phyloP scores from a whole-genome alignment of 2,797 vertebrate species.

The Premnoplex brunnescens region DNA sequence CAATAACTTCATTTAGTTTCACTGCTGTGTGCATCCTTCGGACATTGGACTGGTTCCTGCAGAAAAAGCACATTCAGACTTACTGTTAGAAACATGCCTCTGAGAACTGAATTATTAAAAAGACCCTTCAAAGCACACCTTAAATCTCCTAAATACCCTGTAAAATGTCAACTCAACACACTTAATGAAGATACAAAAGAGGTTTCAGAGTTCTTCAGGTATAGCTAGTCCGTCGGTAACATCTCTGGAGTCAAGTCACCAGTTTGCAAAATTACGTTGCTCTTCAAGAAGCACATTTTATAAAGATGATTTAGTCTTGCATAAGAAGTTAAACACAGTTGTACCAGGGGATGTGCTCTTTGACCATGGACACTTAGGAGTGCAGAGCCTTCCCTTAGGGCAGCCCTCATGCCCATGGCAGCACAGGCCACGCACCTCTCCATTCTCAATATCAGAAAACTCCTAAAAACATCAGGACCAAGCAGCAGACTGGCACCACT shows the following conservation, averaged over 20 bases:
- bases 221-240: background rate
- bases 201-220: background rate
- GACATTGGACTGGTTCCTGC: constrained; percentile 94
- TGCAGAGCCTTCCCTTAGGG: background rate
- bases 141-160: background rate
- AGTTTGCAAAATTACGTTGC: background rate
- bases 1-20: constrained; percentile 97
- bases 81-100: background rate
- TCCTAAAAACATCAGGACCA: background rate
- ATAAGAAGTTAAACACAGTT: background rate
- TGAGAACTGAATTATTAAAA: background rate
- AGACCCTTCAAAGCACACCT: background rate
- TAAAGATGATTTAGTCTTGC: background rate
- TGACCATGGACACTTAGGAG: rapidly evolving
- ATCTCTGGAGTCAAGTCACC: background rate
- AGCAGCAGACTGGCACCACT: background rate
- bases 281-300: background rate
- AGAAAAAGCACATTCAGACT: background rate
- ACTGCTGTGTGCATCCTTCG: constrained; percentile 98
- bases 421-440: background rate
- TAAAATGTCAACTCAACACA: background rate
- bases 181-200: background rate
- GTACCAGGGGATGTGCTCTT: background rate
- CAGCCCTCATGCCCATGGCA: rapidly evolving
- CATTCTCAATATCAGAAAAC: background rate